phyloP scores from a whole-genome alignment of 2,797 vertebrate species.

The Sebastes umbrosus region DNA sequence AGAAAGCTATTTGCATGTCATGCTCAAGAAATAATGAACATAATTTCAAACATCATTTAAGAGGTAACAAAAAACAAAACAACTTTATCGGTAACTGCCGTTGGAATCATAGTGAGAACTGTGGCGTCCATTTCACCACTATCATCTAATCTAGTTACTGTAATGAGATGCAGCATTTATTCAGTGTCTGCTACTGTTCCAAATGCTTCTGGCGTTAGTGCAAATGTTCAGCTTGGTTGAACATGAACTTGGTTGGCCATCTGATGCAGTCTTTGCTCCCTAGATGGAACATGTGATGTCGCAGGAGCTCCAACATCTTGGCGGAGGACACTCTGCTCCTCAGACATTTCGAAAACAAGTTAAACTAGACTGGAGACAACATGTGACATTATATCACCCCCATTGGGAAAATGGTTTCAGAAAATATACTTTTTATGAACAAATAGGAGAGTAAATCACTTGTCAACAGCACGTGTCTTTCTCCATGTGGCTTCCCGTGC shows the following conservation, averaged over 20 bases:
- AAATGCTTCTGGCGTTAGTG: constrained; percentile 7
- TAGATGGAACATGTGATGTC: neutral
- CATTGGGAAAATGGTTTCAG: neutral
- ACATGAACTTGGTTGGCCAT: constrained; percentile 20
- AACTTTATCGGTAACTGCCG: neutral
- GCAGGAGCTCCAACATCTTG: neutral
- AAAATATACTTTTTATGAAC: neutral
- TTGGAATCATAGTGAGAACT: neutral
- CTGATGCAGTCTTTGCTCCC: neutral
- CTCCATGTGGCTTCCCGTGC: neutral
- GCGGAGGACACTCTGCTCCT: neutral
- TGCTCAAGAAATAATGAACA: neutral
- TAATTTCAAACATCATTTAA: constrained; percentile 1
- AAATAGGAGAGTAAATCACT: constrained; percentile 3
- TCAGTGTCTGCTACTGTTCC: neutral
- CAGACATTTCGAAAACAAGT: constrained; percentile 2
- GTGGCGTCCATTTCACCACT: neutral
- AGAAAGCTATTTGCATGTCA: constrained; percentile 11
- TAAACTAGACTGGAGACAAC: neutral
- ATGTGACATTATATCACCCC: neutral
- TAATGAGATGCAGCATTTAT: constrained; percentile 1
- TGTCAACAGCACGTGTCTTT: neutral
- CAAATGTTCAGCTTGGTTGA: constrained; percentile 26
- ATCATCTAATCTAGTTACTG: neutral
- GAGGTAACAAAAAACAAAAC: neutral